Base-by-base conservation (phyloP, 1,140 invertebrate genomes). In the Oreohelix idahoensis region DNA sequence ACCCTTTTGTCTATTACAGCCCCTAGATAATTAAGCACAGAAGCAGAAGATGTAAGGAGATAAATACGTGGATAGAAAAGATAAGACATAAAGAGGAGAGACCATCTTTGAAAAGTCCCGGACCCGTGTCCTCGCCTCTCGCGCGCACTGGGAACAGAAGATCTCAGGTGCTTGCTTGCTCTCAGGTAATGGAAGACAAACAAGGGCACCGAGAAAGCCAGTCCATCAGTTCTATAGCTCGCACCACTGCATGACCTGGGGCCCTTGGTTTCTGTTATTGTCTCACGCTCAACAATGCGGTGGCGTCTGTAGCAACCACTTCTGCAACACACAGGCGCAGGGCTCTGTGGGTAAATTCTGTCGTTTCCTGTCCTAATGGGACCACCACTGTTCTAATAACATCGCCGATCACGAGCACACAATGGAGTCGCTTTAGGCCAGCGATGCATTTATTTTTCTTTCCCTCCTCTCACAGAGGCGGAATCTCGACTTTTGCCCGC, bases 321-420 rank as follows among this genome's bases (percentile, higher is more conserved):
- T 58, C 10, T 66, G 11, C 29, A 11, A 29, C n/a, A 66, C 63
- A 66, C 63, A 66, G 1, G 63, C 63, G 63, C n/a, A 58, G 23
- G 17, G n/a, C 20, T 66, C 63, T 66, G 29, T 35, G n/a, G 63
- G 63, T 35, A 66, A 29, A 66, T 66, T 2, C 5, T 66, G 63
- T 13, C 63, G 63, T 66, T 66, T 66, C 63, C 63, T 66, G 63
- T 66, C 63, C n/a, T 66, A 66, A 66, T 66, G 63, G n/a, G n/a
- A 17, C 29, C 8, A 32, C 10, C n/a, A 32, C 2, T 29, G 63
- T 66, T 32, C 8, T 29, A 29, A 66, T 66, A 66, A 66, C 32
- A 66, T 66, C n/a, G n/a, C n/a, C n/a, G 5, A 32, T 32, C 63
- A 32, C 29, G 4, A 17, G 29, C n/a, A 66, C n/a, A 66, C 63